Base-by-base conservation (phyloP, 2,888 invertebrate species). In the Melitaea athalia region DNA sequence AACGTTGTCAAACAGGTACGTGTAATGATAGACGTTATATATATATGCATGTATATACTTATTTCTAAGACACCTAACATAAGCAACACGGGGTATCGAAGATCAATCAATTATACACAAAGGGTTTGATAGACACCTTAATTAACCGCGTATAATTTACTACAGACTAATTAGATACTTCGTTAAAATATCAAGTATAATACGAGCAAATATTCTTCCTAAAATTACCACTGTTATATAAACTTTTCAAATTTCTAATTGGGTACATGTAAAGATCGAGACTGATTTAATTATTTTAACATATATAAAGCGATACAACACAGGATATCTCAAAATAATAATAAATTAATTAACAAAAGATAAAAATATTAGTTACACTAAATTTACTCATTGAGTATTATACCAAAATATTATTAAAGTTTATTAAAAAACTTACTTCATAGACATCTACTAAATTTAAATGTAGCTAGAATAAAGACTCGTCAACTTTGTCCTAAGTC, bases 401-500 rank as follows among this genome's bases (percentile, higher is more conserved):
- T n/a, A n/a, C n/a, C n/a, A n/a, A n/a, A n/a, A n/a, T n/a, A n/a
- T n/a, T n/a, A n/a, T n/a, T n/a, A n/a, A n/a, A n/a, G n/a, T n/a
- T n/a, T n/a, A n/a, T n/a, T n/a, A 38, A 38, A 38, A 38, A 38
- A 38, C 38, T 8, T 38, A 38, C 38, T 38, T 38, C 38, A 3
- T 5, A 38, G 38, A 5, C 38, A 38, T 49, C n/a, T n/a, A 49
- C 14, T 49, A 49, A 49, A 49, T 52, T 17, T 52, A 24, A 52
- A 11, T 0, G 24, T 49, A 49, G n/a, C 49, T 38, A 7, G 50
- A 62, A 50, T 38, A 50, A 62, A 62, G 50, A 62, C 38, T 62
- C 47, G 62, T 62, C 62, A 62, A 62, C 62, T 62, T 62, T 50
- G 33, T 50, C 15, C 24, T 33, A 43, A 57, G 47, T 66, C 61